Evolutionary conservation across 2,113 vertebrate genomes (phyloP).

Genomic region (Cinclus mexicanus): DNA sequence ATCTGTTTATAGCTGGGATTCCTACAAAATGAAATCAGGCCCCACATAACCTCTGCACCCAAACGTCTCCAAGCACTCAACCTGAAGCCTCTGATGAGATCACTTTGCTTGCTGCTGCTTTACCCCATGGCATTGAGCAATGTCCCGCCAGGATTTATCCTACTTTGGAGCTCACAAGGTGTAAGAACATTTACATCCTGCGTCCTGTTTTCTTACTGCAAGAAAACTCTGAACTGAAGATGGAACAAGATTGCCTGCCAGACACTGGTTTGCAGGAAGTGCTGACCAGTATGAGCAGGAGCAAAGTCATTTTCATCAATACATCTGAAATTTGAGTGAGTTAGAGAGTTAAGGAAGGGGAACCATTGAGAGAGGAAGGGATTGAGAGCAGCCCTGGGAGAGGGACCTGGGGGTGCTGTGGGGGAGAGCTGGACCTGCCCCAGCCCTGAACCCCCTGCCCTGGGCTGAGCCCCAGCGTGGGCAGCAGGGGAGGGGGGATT

Average conservation of each 20-base stretch:
- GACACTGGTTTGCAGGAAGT: not conserved
- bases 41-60: conserved; percentile 5
- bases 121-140: not conserved
- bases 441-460: not conserved
- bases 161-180: not conserved
- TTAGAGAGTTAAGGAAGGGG: not conserved
- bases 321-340: not conserved
- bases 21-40: conserved; percentile 65
- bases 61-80: conserved; percentile 26
- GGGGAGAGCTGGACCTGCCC: not conserved
- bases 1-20: conserved; percentile 69
- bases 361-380: not conserved
- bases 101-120: not conserved
- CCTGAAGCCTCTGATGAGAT: conserved; percentile 34
- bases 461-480: not conserved
- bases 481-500: not conserved
- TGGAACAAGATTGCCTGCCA: not conserved
- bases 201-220: not conserved
- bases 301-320: not conserved
- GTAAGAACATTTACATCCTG: not conserved
- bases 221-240: not conserved
- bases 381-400: not conserved
- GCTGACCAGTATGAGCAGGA: not conserved
- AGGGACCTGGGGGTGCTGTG: not conserved
- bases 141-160: not conserved